phyloP scores from a whole-genome alignment of 1,140 invertebrate genomes.

The Caerostris extrusa region DNA sequence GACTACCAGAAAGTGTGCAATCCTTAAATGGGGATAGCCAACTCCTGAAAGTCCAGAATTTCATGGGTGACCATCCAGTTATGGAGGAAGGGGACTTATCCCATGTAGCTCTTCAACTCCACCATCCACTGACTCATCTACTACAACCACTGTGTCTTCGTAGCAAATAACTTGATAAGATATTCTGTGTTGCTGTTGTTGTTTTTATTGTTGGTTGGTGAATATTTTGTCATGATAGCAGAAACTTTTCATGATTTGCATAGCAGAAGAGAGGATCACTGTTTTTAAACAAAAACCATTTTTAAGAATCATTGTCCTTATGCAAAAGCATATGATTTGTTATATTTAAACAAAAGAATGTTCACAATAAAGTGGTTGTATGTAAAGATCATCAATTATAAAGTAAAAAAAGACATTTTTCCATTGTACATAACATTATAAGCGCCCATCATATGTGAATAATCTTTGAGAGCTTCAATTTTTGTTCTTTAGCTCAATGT shows the following conservation, averaged over 20 bases:
- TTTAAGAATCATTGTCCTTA: background rate
- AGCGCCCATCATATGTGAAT: too few relatives aligned
- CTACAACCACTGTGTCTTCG: conserved; percentile 2
- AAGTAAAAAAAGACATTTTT: too few relatives aligned
- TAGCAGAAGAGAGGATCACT: background rate
- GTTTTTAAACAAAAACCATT: background rate
- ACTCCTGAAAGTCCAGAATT: conserved; percentile 17
- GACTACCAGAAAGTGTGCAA: conserved; percentile 66
- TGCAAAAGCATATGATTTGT: background rate
- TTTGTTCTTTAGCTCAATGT: too few relatives aligned
- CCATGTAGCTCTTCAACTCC: conserved; percentile 69
- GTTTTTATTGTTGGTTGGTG: background rate
- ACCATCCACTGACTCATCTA: conserved; percentile 76
- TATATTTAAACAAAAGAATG: background rate
- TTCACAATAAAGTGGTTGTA: too few relatives aligned
- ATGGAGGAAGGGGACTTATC: background rate
- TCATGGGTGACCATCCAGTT: background rate
- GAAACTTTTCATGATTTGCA: too few relatives aligned
- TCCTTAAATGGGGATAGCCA: conserved; percentile 68
- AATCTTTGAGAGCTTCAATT: too few relatives aligned
- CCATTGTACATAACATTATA: too few relatives aligned
- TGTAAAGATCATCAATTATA: too few relatives aligned
- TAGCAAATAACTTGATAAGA: background rate
- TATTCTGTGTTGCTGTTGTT: background rate
- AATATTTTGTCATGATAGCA: too few relatives aligned